These are phyloP conservation scores for Tympanuchus pallidicinctus DNA, from an alignment of 2,113 vertebrate genomes.

Conservation along the genomic window DNA sequence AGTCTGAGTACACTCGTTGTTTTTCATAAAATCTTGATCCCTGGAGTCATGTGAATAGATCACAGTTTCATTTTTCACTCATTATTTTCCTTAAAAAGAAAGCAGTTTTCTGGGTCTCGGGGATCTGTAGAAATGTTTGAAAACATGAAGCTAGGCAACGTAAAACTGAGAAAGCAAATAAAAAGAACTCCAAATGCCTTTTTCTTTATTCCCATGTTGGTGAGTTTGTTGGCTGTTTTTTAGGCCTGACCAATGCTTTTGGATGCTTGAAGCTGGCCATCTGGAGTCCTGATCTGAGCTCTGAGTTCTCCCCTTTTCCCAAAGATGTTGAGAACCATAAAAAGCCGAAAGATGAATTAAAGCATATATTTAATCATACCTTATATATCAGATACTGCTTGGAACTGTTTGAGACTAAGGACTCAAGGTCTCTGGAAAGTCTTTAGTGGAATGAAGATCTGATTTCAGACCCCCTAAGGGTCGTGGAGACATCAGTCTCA, in stretches of 20 bases:
- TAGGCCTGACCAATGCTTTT: not conserved
- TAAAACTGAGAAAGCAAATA: not conserved
- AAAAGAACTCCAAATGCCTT: not conserved
- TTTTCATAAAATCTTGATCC: not conserved
- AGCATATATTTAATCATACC: not conserved
- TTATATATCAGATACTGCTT: not conserved
- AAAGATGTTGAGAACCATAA: not conserved
- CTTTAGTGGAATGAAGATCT: not conserved
- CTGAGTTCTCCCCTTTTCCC: not conserved
- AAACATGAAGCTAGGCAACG: not conserved
- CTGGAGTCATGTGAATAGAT: not conserved
- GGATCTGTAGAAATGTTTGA: not conserved
- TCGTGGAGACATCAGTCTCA: rapidly evolving
- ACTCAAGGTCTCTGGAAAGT: not conserved
- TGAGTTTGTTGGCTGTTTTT: not conserved
- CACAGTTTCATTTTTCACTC: not conserved
- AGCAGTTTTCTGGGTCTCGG: not conserved
- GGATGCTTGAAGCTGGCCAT: not conserved
- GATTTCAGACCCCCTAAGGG: not conserved
- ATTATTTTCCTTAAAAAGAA: not conserved
- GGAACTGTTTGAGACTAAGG: not conserved
- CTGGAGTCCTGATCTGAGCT: not conserved
- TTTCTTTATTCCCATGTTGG: not conserved
- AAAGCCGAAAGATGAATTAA: not conserved
- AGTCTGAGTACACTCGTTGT: not conserved